A percentile compares a stretch with the other conserved stretches of the same genome.
phyloP scores from a whole-genome alignment of 1,140 invertebrate species.

The Drosophila kanapiae region DNA sequence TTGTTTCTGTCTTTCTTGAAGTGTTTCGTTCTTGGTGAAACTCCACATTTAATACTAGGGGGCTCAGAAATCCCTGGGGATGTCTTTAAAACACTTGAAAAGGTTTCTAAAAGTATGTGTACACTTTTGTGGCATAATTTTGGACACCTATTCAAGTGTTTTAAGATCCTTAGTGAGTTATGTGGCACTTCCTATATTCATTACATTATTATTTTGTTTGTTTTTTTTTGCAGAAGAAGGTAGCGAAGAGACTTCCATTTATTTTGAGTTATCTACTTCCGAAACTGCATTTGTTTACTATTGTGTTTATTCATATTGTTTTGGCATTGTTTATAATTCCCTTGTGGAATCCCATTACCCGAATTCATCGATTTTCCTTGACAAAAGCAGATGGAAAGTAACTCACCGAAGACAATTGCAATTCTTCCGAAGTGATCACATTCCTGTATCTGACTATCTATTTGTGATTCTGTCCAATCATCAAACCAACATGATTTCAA shows the following conservation, averaged over 20 bases:
- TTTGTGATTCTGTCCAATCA: slow-evolving; percentile 16
- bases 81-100: too few relatives aligned
- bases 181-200: background rate
- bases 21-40: background rate
- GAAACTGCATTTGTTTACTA: background rate
- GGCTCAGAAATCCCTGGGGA: too few relatives aligned
- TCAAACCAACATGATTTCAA: slow-evolving; percentile 8
- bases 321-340: background rate
- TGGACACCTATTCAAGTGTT: too few relatives aligned
- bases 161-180: too few relatives aligned
- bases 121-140: too few relatives aligned
- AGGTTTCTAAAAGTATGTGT: too few relatives aligned
- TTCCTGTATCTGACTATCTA: background rate
- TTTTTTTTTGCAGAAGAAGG: background rate
- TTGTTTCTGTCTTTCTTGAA: background rate
- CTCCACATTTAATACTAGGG: too few relatives aligned
- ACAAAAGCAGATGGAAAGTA: background rate
- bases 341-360: background rate
- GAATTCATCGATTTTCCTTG: background rate
- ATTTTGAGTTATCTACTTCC: slow-evolving; percentile 5
- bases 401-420: slow-evolving; percentile 7
- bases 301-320: slow-evolving; percentile 1
- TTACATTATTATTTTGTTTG: background rate
- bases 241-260: background rate
- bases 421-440: slow-evolving; percentile 6